These are phyloP conservation scores for Hypsibius dujardini DNA, from an alignment of 1,140 invertebrate genomes.

Conservation along the genomic window DNA sequence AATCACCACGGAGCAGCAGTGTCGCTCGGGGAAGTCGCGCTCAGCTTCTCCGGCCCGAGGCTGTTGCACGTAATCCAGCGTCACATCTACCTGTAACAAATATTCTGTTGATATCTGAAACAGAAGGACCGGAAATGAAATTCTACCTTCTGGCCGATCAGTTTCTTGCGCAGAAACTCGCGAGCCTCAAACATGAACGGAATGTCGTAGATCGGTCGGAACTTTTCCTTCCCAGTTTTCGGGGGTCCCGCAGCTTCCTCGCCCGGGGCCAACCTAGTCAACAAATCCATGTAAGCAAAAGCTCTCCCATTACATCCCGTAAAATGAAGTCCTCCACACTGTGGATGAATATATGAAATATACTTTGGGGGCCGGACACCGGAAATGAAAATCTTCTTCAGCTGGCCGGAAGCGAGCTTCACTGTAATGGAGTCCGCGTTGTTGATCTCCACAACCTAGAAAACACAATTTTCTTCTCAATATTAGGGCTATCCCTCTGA, in stretches of 20 bases:
- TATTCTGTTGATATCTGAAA: too few species aligned
- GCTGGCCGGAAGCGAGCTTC: slow-evolving; percentile 38
- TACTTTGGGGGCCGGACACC: slow-evolving; percentile 78
- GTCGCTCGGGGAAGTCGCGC: slow-evolving; percentile 82
- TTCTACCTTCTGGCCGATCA: slow-evolving; percentile 76
- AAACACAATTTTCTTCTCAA: too few species aligned
- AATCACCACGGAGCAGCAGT: slow-evolving; percentile 65
- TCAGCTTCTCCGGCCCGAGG: slow-evolving; percentile 44
- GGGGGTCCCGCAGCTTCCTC: slow-evolving; percentile 29
- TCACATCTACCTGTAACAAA: slow-evolving; percentile 59
- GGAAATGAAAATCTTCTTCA: slow-evolving; percentile 84
- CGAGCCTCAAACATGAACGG: slow-evolving; percentile 95
- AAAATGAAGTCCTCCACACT: slow-evolving; percentile 13
- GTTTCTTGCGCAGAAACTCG: slow-evolving; percentile 84
- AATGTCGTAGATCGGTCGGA: slow-evolving; percentile 80
- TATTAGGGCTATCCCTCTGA: too few species aligned
- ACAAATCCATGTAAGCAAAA: not conserved
- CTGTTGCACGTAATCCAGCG: slow-evolving; percentile 89
- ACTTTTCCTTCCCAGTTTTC: slow-evolving; percentile 45
- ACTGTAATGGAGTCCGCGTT: slow-evolving; percentile 81
- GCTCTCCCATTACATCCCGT: not conserved
- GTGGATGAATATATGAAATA: too few species aligned
- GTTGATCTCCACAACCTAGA: slow-evolving; percentile 56
- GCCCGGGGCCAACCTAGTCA: not conserved
- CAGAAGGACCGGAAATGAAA: too few species aligned